Percentiles rank a stretch among this genome's conserved stretches.
Conservation (phyloP, 2,888 invertebrate genomes). For the Drosophila ezoana region DNA sequence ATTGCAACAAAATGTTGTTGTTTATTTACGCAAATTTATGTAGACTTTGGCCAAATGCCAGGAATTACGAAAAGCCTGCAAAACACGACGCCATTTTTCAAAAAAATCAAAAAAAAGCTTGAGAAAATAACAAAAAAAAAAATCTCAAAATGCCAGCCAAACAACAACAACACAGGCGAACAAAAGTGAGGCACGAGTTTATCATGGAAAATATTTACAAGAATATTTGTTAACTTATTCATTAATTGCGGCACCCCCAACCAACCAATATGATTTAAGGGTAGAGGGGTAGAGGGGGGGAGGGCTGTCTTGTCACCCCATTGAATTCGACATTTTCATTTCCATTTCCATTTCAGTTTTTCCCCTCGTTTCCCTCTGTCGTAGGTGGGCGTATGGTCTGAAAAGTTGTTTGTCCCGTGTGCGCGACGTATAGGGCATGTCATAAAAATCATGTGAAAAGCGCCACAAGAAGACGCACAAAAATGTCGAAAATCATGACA, state of each 20-base stretch:
- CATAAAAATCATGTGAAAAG: constrained; percentile 64
- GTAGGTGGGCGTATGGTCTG: constrained; percentile 49
- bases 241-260: constrained; percentile 26
- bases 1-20: constrained; percentile 76
- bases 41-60: constrained; percentile 75
- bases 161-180: constrained; percentile 29
- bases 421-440: constrained; percentile 60
- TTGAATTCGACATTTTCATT: constrained; percentile 27
- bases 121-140: constrained; percentile 9
- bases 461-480: constrained; percentile 30
- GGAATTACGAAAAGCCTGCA: constrained; percentile 63
- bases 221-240: constrained; percentile 46
- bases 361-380: background rate
- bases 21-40: constrained; percentile 78
- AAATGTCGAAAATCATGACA: constrained; percentile 67
- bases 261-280: constrained; percentile 5
- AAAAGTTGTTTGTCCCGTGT: constrained; percentile 32
- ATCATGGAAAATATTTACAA: constrained; percentile 54
- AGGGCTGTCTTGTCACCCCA: constrained; percentile 30
- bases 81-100: constrained; percentile 54
- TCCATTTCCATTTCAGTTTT: constrained; percentile 21
- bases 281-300: accelerated
- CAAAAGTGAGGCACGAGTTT: constrained; percentile 26
- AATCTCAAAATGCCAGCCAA: constrained; percentile 40
- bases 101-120: constrained; percentile 19